Conservation (phyloP, 2,888 invertebrate genomes). For the Protodeltote pygarga region DNA sequence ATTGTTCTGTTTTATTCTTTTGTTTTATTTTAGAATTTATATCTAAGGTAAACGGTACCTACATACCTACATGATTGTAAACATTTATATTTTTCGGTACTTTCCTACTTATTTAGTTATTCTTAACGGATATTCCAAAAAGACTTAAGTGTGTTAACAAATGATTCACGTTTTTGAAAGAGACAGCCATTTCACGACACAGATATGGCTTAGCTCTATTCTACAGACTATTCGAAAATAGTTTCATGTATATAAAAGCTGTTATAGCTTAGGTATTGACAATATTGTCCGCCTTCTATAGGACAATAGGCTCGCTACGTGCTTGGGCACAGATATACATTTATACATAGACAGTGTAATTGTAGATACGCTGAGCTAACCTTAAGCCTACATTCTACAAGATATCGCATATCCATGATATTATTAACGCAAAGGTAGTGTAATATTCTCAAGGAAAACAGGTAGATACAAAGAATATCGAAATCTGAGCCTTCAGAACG, state of each 20-base stretch:
- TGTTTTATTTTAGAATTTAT: no score
- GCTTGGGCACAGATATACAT: constrained; percentile 7
- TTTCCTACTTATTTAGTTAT: neutral
- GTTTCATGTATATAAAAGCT: neutral
- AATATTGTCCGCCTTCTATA: constrained; percentile 30
- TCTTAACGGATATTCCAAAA: neutral
- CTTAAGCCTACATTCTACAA: constrained; percentile 44
- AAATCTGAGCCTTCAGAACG: constrained; percentile 29
- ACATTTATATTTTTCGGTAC: no score
- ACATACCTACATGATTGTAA: no score
- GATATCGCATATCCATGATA: constrained; percentile 41
- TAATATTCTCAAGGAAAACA: constrained; percentile 43
- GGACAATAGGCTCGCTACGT: constrained; percentile 33
- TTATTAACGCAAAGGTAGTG: constrained; percentile 32
- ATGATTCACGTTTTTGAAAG: constrained; percentile 1
- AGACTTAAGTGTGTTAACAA: neutral
- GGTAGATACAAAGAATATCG: constrained; percentile 22
- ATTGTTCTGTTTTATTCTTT: no score
- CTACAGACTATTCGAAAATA: neutral
- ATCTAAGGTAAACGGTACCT: no score
- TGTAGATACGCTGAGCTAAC: constrained; percentile 14
- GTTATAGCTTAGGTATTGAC: neutral
- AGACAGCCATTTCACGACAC: constrained; percentile 6
- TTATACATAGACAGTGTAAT: no score
- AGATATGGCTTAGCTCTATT: neutral